Conservation (phyloP, 1,140 invertebrate genomes). For the Homalodisca vitripennis region DNA sequence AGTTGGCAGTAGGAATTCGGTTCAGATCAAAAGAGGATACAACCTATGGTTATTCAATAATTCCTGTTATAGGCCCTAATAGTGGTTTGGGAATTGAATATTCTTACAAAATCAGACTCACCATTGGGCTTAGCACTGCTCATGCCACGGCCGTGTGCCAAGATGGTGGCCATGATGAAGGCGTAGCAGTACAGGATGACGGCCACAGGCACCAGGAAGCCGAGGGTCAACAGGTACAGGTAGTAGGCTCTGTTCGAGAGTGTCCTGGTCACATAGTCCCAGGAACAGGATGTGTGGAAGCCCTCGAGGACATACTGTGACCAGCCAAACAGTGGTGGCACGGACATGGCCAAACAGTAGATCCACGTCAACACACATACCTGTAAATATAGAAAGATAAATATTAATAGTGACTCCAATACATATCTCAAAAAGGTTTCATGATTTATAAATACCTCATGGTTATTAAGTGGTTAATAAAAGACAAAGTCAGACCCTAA, state of each 20-base stretch:
- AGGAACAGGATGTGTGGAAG: slow-evolving; percentile 56
- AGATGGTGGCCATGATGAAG: slow-evolving; percentile 47
- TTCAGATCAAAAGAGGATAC: too few relatives aligned
- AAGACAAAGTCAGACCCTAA: too few relatives aligned
- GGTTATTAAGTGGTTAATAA: too few relatives aligned
- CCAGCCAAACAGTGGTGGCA: slow-evolving; percentile 57
- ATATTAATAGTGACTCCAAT: neutral
- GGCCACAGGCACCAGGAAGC: slow-evolving; percentile 52
- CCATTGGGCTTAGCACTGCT: slow-evolving; percentile 37
- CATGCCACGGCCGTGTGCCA: slow-evolving; percentile 51
- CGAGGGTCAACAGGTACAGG: slow-evolving; percentile 52
- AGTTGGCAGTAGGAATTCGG: too few relatives aligned
- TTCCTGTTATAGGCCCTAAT: too few relatives aligned
- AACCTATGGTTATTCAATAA: too few relatives aligned
- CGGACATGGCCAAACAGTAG: slow-evolving; percentile 50
- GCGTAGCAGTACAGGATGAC: slow-evolving; percentile 54
- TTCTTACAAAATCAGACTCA: neutral
- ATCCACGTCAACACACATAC: slow-evolving; percentile 53
- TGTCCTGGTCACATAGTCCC: slow-evolving; percentile 54
- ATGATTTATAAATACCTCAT: too few relatives aligned
- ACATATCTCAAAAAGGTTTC: too few relatives aligned
- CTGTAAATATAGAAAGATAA: slow-evolving; percentile 33
- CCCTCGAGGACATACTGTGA: slow-evolving; percentile 54
- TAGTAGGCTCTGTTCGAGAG: slow-evolving; percentile 50
- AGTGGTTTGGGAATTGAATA: neutral